Evolutionary conservation across 2,113 vertebrate genomes (phyloP), one percentile per base, ranked within the genome.

Genomic region (Pangasianodon hypophthalmus): DNA sequence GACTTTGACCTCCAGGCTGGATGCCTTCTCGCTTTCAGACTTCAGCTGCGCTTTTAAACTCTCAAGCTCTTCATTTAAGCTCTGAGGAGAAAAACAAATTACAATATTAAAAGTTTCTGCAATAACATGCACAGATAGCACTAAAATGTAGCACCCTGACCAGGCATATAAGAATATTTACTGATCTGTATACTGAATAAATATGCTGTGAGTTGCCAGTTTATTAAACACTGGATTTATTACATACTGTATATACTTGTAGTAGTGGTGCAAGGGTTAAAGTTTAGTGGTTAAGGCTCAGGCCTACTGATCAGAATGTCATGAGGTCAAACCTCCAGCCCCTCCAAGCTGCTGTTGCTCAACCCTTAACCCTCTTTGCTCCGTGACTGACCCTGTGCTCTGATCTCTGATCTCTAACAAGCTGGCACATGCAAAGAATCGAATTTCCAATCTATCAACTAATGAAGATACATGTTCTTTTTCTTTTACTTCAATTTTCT

Each of bases 1-100:
- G 84, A 96, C 93, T 86, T 95, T 95, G 67, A 95, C 94, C 88
- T 96, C 90, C 0, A 96, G 91, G 29, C 91, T 94, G 16, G 89
- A 93, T 6, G 94, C 93, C 44, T 93, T 96, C 89, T 11, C 94
- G 84, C 90, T 93, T 91, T 95, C 95, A 29, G 96, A 95, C 90
- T 96, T 94, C 8, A 98, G 94, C 81, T 97, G 95, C 18, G 86
- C 92, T 91, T 88, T 95, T 87, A 96, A 88, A 75, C 90, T 93
- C 29, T 90, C 94, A 87, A 96, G 94, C 88, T 98, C 96, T 86
- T 98, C 96, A 32, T 81, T 96, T 89, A 95, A 80, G 87, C 92
- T 94, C 98, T 99, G 92, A 89, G 86, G 92, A 90, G 58, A 80
- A 88, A 50, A 48, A 56, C 50, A 24, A 58, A 54, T 56, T 0